phyloP scores from a whole-genome alignment of 2,797 vertebrate species.

The Gobio occitaniae region DNA sequence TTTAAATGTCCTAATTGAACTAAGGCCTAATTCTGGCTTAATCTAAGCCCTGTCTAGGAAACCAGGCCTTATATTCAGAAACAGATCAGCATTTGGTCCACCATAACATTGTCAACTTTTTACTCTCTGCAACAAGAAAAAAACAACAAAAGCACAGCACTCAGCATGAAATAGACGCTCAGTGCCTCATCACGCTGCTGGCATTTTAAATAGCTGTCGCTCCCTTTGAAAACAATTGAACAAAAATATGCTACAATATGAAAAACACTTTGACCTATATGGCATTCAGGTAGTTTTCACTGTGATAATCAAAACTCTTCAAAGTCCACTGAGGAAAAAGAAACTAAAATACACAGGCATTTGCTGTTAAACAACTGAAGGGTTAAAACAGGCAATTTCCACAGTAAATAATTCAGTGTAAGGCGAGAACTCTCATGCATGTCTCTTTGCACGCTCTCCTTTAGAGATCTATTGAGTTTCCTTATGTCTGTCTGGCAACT shows the following conservation, averaged over 20 bases:
- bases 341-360: not conserved
- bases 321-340: not conserved
- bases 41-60: not conserved
- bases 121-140: not conserved
- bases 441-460: constrained; percentile 11
- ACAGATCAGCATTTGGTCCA: not conserved
- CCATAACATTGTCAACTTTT: not conserved
- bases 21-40: too few species aligned
- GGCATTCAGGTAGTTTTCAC: not conserved
- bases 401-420: constrained; percentile 55
- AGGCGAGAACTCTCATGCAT: constrained; percentile 21
- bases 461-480: constrained; percentile 50
- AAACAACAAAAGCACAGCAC: not conserved
- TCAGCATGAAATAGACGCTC: not conserved
- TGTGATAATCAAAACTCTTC: not conserved
- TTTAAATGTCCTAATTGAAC: too few species aligned
- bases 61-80: not conserved
- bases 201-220: not conserved
- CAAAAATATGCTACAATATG: not conserved
- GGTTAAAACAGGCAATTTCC: constrained; percentile 36
- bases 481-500: constrained; percentile 39
- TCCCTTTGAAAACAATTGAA: not conserved
- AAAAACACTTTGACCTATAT: not conserved
- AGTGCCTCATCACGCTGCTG: not conserved
- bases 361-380: not conserved